Conservation (phyloP, 2,797 vertebrate genomes). For the Astyanax mexicanus region DNA sequence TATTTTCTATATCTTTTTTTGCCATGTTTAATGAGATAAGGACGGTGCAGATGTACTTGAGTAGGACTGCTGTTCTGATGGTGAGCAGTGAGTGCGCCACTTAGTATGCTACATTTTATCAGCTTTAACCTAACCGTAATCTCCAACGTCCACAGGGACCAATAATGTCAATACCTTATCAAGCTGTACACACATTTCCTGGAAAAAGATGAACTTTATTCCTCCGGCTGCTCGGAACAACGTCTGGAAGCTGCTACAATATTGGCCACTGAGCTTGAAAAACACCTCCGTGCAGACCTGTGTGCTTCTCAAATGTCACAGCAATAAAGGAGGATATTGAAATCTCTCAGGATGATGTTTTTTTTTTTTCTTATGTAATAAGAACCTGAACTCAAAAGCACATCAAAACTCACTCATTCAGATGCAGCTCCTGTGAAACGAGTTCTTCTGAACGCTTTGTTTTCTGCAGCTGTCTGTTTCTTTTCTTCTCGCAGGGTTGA, state of each 20-base stretch:
- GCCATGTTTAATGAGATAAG: slow-evolving; percentile 11
- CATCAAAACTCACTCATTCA: slow-evolving; percentile 27
- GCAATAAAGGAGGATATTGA: slow-evolving; percentile 35
- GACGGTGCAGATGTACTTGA: not conserved
- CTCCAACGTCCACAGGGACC: not conserved
- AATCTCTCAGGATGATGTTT: slow-evolving; percentile 26
- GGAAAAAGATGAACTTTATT: not conserved
- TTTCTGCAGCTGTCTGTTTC: not conserved
- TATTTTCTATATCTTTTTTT: not conserved
- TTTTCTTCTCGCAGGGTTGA: slow-evolving; percentile 29
- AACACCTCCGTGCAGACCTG: not conserved
- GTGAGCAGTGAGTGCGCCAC: not conserved
- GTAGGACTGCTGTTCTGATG: not conserved
- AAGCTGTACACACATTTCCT: not conserved
- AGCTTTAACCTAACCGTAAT: not conserved
- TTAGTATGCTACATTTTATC: not conserved
- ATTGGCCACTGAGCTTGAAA: not conserved
- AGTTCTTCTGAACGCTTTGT: not conserved
- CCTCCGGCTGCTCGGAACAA: not conserved
- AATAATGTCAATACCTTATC: not conserved
- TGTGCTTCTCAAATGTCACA: slow-evolving; percentile 23
- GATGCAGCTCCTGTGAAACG: slow-evolving; percentile 18
- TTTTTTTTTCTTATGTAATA: not conserved
- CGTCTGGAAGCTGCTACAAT: not conserved
- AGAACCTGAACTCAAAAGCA: slow-evolving; percentile 17